Evolutionary conservation across 2,888 invertebrate species (phyloP).

Genomic region (Criorhina ranunculi): DNA sequence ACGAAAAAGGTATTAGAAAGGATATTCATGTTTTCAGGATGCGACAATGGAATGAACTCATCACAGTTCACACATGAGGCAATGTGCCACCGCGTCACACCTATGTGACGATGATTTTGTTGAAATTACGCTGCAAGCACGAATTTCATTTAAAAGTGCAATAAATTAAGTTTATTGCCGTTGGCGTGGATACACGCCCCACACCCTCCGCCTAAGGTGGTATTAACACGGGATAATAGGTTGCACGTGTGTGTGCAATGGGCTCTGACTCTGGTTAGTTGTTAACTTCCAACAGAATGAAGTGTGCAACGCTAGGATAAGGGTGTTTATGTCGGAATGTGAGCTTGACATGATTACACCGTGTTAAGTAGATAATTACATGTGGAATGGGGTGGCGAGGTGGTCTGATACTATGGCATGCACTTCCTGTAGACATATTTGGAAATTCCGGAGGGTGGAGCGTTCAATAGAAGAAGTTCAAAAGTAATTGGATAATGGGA

Average conservation of each 20-base stretch:
- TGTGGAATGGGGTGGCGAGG: constrained; percentile 2
- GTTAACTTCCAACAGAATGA: constrained; percentile 40
- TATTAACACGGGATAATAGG: constrained; percentile 56
- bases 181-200: constrained; percentile 46
- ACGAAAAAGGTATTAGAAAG: constrained; percentile 4
- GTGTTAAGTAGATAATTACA: constrained; percentile 73
- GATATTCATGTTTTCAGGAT: constrained; percentile 51
- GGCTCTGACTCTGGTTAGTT: constrained; percentile 36
- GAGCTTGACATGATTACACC: constrained; percentile 70
- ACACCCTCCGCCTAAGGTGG: constrained; percentile 12
- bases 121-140: constrained; percentile 63
- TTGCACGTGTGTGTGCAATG: constrained; percentile 63
- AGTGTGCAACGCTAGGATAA: constrained; percentile 68
- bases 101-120: constrained; percentile 1
- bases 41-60: constrained; percentile 54
- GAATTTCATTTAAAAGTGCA: constrained; percentile 76
- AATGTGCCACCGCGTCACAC: constrained; percentile 38
- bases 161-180: constrained; percentile 74
- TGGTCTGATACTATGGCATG: constrained; percentile 46
- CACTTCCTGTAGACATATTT: constrained; percentile 23
- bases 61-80: constrained; percentile 41
- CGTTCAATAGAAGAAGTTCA: background rate
- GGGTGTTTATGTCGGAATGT: constrained; percentile 69
- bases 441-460: background rate
- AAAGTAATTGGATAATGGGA: too few species aligned